Conservation (phyloP, 2,888 invertebrate genomes). For the Lydus trimaculatus region DNA sequence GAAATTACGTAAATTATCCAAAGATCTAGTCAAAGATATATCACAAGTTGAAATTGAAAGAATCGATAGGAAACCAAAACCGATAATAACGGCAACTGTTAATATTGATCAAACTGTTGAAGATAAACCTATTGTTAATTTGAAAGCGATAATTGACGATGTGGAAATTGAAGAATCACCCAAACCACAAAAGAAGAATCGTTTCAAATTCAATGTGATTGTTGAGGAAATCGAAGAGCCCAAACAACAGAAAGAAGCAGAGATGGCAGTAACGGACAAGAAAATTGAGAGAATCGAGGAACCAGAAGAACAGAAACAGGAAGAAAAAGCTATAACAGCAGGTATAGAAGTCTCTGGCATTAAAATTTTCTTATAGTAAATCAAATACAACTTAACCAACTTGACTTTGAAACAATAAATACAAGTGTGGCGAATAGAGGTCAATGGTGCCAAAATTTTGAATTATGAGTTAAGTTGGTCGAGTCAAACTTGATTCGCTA, state of each 20-base stretch:
- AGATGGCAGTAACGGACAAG: slow-evolving; percentile 22
- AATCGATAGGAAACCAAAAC: slow-evolving; percentile 61
- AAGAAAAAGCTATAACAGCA: background rate
- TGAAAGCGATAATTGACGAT: slow-evolving; percentile 67
- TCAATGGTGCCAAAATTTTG: too few species aligned
- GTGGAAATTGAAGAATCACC: slow-evolving; percentile 68
- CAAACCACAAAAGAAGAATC: slow-evolving; percentile 50
- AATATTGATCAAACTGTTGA: slow-evolving; percentile 57
- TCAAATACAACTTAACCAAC: background rate
- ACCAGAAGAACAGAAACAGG: slow-evolving; percentile 39
- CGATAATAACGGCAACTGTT: slow-evolving; percentile 65
- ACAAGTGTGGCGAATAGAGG: too few species aligned
- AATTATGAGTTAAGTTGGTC: too few species aligned
- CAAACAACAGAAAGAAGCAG: slow-evolving; percentile 23
- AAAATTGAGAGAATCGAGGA: slow-evolving; percentile 25
- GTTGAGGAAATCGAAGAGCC: slow-evolving; percentile 48
- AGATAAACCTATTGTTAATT: slow-evolving; percentile 58
- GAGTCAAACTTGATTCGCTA: too few species aligned
- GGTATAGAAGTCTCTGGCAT: too few species aligned
- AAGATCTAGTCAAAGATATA: slow-evolving; percentile 49
- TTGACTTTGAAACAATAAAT: background rate
- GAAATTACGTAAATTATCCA: slow-evolving; percentile 29
- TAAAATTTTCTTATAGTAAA: background rate
- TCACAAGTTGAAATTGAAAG: slow-evolving; percentile 64
- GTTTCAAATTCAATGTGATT: slow-evolving; percentile 57